Evolutionary conservation across 2,113 vertebrate genomes (phyloP), one percentile per base, ranked within the genome.

Genomic region (Melospiza melodia): DNA sequence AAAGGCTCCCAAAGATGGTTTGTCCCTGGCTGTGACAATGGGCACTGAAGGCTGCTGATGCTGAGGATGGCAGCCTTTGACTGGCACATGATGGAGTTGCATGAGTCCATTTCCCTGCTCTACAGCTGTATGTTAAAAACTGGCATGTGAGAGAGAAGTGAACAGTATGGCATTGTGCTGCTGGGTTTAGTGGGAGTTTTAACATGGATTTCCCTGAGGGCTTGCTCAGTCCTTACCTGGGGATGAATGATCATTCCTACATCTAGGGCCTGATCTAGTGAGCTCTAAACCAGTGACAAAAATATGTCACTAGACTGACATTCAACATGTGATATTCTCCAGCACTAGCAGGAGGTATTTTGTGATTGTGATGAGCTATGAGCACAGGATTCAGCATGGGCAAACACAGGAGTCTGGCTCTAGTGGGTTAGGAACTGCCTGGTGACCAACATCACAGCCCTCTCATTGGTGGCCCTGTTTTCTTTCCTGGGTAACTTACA

Each of bases 91-190:
- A 12, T 44, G 48, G 43, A 61, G 52, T 5, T 72, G n/a, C 23
- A 12, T 46, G 13, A 2, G 0, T 81, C 63, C 3, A 1, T 55
- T 41, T 79, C 59, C 30, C 27, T 35, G 24, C 43, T 78, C 35
- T 54, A 15, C 39, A 79, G 54, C 62, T 92, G 21, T 76, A 4
- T 72, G 48, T 69, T 76, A 33, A 28, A 37, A 78, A 52, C 3
- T 4, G 52, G 4, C 1, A 1, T 9, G 11, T 10, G 0, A 52
- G 13, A 52, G 35, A 19, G n/a, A 62, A 73, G 20, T 22, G 62
- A 25, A 16, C 33, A 18, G 21, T 4, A 3, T 82, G 65, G 72
- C 11, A 7, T 15, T 68, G 3, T 21, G 58, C 87, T 69, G 21
- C n/a, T 72, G 44, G 27, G 3, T 72, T 81, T 46, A n/a, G 20